These are phyloP conservation scores for Cryptus armator DNA, from an alignment of 2,888 invertebrate species.

Conservation along the genomic window DNA sequence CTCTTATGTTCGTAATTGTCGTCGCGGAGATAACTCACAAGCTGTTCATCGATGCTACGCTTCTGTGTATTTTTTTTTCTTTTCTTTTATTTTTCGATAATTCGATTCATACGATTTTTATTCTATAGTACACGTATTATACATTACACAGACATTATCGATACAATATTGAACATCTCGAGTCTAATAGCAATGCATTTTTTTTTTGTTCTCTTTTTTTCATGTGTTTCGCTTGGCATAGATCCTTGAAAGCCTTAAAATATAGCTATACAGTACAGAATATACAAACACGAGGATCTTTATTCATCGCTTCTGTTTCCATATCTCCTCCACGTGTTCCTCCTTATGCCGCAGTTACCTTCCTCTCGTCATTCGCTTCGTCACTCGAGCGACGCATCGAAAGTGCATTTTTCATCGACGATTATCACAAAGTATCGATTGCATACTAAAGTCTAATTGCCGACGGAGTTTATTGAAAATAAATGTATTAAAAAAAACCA, in stretches of 20 bases:
- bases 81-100: constrained; percentile 17
- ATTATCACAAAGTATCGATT: too few relatives aligned
- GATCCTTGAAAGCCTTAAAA: constrained; percentile 59
- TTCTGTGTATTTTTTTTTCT: constrained; percentile 10
- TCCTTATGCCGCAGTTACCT: neutral
- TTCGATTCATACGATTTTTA: constrained; percentile 56
- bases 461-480: too few relatives aligned
- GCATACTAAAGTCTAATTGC: too few relatives aligned
- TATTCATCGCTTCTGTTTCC: constrained; percentile 9
- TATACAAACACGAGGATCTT: constrained; percentile 64
- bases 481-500: too few relatives aligned
- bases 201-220: constrained; percentile 8
- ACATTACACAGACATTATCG: constrained; percentile 70
- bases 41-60: neutral
- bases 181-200: constrained; percentile 43
- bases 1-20: neutral
- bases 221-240: constrained; percentile 1
- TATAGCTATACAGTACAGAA: constrained; percentile 64
- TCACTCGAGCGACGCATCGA: too few relatives aligned
- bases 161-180: constrained; percentile 70
- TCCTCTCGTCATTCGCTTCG: neutral
- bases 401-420: too few relatives aligned
- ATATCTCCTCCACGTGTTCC: neutral
- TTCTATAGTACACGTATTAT: constrained; percentile 69
- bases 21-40: neutral